Base-by-base conservation (phyloP, 2,888 invertebrate species). In the Aphidoletes aphidimyza region DNA sequence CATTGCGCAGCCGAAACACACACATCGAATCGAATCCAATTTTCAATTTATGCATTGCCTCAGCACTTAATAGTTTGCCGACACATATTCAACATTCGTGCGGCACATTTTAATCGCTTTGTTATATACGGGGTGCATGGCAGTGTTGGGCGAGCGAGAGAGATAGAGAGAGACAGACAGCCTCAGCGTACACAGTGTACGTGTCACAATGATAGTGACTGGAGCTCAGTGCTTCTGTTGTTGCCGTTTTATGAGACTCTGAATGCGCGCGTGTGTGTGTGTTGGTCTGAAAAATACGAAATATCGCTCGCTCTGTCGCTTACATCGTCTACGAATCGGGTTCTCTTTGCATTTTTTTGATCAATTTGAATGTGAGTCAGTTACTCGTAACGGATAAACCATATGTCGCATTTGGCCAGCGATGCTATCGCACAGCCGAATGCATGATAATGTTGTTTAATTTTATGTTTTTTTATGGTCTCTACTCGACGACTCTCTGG, bases 61-160 rank as follows among this genome's bases (percentile, higher is more conserved):
- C 30, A 69, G 69, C 69, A 69, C 69, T 69, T 30, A 69, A 69
- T 69, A 69, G 69, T 69, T n/a, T 69, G 69, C 69, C 69, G 69
- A 69, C 26, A 69, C 69, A 69, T 19, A 47, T 47, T 39, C 39
- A 39, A 19, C 47, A 19, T 19, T 47, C 19, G 3, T 69, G 22
- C 69, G 69, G 26, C 69, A 69, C n/a, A 69, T 69, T 69, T 69
- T 69, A 69, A 69, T 69, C 69, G 69, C 14, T 30, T 69, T 69
- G 34, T 69, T 69, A 69, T 14, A 69, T 17, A 30, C 8, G 30
- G 69, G 14, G 9, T 26, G 69, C 14, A 30, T 34, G 69, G 19
- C 69, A 69, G 30, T 69, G 69, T 69, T 69, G 30, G 26, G 30
- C 69, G 30, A 30, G 69, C 30, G 30, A 30, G 3, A 30, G 17